Evolutionary conservation across 2,797 vertebrate species (phyloP).

Genomic region (Australoheros facetus): DNA sequence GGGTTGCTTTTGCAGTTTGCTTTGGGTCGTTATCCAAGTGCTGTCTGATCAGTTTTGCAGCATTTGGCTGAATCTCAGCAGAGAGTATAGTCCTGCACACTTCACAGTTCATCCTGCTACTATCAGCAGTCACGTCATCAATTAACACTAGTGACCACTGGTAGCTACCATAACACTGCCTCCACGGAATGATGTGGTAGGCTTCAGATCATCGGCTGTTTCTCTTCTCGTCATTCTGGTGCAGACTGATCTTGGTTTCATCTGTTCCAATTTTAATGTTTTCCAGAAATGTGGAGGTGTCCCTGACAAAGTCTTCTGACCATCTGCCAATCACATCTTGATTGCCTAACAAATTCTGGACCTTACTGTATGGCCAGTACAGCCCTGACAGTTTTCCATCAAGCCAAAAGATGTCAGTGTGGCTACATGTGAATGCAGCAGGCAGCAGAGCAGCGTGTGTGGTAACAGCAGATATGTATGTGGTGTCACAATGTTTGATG

Average conservation of each 20-base stretch:
- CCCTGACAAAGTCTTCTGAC: neutral
- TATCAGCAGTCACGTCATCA: no score
- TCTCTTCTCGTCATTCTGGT: neutral
- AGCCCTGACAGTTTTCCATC: neutral
- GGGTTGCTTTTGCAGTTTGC: neutral
- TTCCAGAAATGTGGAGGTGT: neutral
- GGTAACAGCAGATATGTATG: neutral
- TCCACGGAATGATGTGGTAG: no score
- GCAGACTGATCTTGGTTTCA: neutral
- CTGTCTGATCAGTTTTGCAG: no score
- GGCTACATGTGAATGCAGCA: constrained; percentile 22
- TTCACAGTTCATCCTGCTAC: neutral
- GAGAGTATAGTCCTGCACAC: neutral
- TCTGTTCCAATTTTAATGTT: neutral
- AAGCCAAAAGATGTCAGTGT: constrained; percentile 67
- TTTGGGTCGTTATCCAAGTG: no score
- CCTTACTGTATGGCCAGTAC: neutral
- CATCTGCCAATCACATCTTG: neutral
- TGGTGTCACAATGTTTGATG: constrained; percentile 23
- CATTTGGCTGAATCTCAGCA: neutral
- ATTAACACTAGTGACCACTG: neutral
- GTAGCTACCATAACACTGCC: neutral
- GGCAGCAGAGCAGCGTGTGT: neutral
- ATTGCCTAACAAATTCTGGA: neutral
- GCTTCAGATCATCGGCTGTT: no score